Evolutionary conservation across 2,888 invertebrate genomes (phyloP).

Genomic region (Syritta pipiens): DNA sequence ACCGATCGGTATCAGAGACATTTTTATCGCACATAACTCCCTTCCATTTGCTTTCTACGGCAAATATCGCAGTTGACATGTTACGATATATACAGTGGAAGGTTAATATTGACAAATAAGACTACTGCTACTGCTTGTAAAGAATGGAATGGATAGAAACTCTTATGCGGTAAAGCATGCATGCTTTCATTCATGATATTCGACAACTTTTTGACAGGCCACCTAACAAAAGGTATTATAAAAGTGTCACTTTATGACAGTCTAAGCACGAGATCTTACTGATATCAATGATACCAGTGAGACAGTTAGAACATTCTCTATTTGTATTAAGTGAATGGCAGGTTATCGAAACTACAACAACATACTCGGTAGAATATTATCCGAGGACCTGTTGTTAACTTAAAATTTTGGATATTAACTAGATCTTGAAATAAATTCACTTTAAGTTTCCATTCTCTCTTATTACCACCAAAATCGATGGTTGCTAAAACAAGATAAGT

Average conservation of each 20-base stretch:
- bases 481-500: no score
- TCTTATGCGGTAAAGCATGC: not conserved
- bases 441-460: no score
- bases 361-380: no score
- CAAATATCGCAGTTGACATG: constrained; percentile 43
- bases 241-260: constrained; percentile 33
- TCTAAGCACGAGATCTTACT: not conserved
- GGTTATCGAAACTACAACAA: no score
- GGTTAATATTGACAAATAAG: constrained; percentile 44
- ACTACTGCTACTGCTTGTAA: constrained; percentile 6
- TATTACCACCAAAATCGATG: no score
- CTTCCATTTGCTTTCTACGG: constrained; percentile 32
- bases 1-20: constrained; percentile 47
- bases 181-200: constrained; percentile 2
- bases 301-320: no score
- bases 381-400: no score
- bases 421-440: no score
- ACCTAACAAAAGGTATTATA: constrained; percentile 25
- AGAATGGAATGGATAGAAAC: not conserved
- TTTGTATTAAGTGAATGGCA: no score
- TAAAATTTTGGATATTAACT: no score
- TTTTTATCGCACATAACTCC: constrained; percentile 57
- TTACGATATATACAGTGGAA: constrained; percentile 36
- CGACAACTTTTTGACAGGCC: not conserved
- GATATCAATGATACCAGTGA: no score